Conservation (phyloP, 1,140 invertebrate genomes). For the Oreohelix idahoensis region DNA sequence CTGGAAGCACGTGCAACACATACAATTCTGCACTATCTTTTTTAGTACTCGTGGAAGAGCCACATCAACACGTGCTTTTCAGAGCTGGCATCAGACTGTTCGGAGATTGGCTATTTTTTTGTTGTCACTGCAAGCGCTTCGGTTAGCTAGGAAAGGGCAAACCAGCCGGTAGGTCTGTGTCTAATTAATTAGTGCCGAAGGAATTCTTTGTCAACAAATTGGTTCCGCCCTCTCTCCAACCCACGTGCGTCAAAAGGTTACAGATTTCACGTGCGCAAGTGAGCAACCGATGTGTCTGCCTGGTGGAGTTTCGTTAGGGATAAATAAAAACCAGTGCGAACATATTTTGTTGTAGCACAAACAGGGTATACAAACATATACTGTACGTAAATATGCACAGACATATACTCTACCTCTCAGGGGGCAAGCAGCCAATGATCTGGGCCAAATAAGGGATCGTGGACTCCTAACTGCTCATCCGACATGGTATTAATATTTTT, state of each 20-base stretch:
- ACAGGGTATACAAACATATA: too few species aligned
- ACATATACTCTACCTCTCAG: too few species aligned
- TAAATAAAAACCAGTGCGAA: not conserved
- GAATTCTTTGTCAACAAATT: slow-evolving; percentile 13
- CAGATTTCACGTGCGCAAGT: not conserved
- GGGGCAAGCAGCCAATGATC: too few species aligned
- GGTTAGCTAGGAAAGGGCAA: not conserved
- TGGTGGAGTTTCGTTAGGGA: not conserved
- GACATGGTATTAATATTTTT: too few species aligned
- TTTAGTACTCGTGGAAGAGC: too few species aligned
- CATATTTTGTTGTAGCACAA: too few species aligned
- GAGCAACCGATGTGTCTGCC: not conserved
- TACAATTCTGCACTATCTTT: not conserved
- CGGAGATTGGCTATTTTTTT: too few species aligned
- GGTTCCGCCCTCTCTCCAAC: not conserved
- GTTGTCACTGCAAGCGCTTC: not conserved
- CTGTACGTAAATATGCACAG: too few species aligned
- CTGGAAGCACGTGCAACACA: not conserved
- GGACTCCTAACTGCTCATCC: too few species aligned
- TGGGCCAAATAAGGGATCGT: too few species aligned
- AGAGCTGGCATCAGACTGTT: too few species aligned
- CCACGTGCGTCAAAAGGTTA: not conserved
- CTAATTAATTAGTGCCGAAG: slow-evolving; percentile 2
- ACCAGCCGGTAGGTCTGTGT: not conserved
- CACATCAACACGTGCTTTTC: too few species aligned